phyloP scores from a whole-genome alignment of 2,113 vertebrate genomes.

The Coturnix japonica region DNA sequence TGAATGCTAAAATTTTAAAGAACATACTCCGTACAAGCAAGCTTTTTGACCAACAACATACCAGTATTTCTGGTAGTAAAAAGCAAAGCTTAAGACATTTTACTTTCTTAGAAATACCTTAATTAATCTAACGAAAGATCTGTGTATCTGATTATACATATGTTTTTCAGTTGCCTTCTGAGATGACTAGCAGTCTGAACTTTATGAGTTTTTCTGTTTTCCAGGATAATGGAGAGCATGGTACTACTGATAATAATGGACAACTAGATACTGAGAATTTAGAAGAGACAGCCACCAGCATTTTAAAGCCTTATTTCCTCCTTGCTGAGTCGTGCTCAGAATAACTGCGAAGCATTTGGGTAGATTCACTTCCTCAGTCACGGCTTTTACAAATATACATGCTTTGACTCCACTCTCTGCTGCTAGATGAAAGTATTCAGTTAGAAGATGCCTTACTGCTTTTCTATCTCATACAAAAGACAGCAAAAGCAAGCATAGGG shows the following conservation, averaged over 20 bases:
- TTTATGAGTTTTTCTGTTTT: background rate
- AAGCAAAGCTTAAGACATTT: background rate
- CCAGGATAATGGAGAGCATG: accelerated
- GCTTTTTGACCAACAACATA: background rate
- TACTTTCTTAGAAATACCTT: background rate
- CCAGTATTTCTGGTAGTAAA: background rate
- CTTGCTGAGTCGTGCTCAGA: background rate
- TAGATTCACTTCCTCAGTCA: background rate
- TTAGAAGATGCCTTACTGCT: background rate
- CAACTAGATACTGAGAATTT: background rate
- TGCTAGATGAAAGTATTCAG: background rate
- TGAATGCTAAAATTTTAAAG: background rate
- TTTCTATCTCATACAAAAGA: background rate
- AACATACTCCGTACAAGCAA: background rate
- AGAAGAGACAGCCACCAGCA: background rate
- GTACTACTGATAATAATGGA: background rate
- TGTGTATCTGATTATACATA: background rate
- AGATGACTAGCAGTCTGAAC: background rate
- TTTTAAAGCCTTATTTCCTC: background rate
- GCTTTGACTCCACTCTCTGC: background rate
- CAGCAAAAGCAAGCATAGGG: background rate
- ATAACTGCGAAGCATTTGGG: background rate
- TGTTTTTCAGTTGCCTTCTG: background rate
- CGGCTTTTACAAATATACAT: background rate
- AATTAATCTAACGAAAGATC: background rate